Evolutionary conservation across 2,888 invertebrate genomes (phyloP).

Genomic region (Margaritifera margaritifera): DNA sequence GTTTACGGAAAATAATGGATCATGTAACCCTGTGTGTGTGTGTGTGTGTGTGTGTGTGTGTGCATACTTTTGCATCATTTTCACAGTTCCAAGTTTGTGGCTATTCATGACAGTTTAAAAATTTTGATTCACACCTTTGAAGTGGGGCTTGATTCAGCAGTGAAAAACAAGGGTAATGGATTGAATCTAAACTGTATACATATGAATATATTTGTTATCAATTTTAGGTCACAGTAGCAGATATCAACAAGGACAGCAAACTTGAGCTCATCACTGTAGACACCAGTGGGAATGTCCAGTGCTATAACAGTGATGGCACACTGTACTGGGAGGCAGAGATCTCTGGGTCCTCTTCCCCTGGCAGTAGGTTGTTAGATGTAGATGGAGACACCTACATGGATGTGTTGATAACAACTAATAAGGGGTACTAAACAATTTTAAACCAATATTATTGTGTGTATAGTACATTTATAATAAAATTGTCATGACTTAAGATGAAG

Average conservation of each 20-base stretch:
- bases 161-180: background rate
- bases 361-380: constrained; percentile 58
- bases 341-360: constrained; percentile 56
- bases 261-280: constrained; percentile 63
- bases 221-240: constrained; percentile 61
- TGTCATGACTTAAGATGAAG: too few species aligned
- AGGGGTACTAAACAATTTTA: constrained; percentile 49
- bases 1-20: too few species aligned
- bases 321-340: constrained; percentile 58
- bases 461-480: too few species aligned
- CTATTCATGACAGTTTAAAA: too few species aligned
- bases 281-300: constrained; percentile 61
- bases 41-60: too few species aligned
- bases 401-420: constrained; percentile 60
- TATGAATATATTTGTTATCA: background rate
- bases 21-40: too few species aligned
- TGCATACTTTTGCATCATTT: too few species aligned
- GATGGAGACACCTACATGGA: constrained; percentile 60
- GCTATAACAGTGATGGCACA: constrained; percentile 51
- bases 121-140: too few species aligned
- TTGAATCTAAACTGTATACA: background rate
- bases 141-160: background rate
- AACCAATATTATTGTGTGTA: too few species aligned
- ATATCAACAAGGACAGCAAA: constrained; percentile 54
- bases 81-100: too few species aligned